Conservation (phyloP, 2,113 vertebrate genomes). For the Leucosticte australis region DNA sequence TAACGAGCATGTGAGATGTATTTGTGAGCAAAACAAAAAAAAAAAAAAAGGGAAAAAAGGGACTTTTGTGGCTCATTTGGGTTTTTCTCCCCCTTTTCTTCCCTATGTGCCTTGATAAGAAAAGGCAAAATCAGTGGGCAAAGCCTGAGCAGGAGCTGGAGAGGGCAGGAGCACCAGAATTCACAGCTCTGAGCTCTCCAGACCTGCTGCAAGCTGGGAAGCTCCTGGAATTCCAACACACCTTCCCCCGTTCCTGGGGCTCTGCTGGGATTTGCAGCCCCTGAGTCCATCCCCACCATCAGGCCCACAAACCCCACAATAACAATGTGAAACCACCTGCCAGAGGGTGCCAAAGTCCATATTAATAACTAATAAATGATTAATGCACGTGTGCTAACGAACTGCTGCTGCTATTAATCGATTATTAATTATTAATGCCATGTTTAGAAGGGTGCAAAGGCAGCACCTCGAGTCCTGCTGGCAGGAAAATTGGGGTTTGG, state of each 20-base stretch:
- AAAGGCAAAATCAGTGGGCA: background rate
- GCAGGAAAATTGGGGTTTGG: background rate
- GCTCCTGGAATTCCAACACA: fast-evolving
- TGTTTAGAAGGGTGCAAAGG: background rate
- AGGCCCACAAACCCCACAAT: background rate
- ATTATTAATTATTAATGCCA: slow-evolving; percentile 1
- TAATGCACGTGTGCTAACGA: background rate
- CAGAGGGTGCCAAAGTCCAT: background rate
- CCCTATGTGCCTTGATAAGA: background rate
- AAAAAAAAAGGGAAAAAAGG: background rate
- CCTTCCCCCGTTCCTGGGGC: fast-evolving
- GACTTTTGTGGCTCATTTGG: background rate
- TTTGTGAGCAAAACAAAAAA: background rate
- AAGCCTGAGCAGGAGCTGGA: background rate
- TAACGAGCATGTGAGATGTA: slow-evolving; percentile 30
- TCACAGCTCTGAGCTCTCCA: background rate
- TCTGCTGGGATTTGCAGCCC: background rate
- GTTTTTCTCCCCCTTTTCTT: background rate
- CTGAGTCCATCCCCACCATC: background rate
- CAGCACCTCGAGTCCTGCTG: background rate
- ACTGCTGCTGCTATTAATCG: background rate
- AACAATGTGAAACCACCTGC: background rate
- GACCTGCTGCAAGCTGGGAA: background rate
- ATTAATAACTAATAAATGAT: slow-evolving; percentile 10
- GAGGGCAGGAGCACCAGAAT: background rate